Evolutionary conservation across 2,888 invertebrate genomes (phyloP), one percentile per base, ranked within the genome.

Genomic region (Drosophila emarginata): DNA sequence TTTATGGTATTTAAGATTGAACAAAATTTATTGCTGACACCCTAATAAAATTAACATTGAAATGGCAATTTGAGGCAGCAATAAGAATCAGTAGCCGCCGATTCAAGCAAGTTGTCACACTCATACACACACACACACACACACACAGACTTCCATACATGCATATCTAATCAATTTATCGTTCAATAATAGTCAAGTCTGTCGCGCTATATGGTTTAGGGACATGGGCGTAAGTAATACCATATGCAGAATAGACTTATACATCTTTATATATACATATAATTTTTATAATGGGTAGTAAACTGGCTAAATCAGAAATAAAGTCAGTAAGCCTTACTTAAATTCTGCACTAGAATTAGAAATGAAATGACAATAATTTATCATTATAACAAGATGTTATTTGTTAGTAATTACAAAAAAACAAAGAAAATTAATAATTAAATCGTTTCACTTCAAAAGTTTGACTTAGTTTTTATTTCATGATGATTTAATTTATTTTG

Each of bases 21-120:
- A 82, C 79, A 77, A 78, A 80, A 90, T 90, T 89, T 90, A 90
- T 90, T 79, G 81, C 78, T 79, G 77, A 80, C 87, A 89, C 89
- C 81, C 78, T 80, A 90, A 89, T 89, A 90, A 89, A 89, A 90
- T 90, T 90, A 90, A 87, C 90, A 89, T 90, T 77, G 84, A 83
- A 89, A 89, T 82, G 81, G 77, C 89, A 84, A 87, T 84, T 86
- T 84, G 84, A 84, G 87, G 90, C 88, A 77, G 79, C 73, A 77
- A 78, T 77, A 77, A 76, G 76, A 66, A 74, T 73, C 77, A 79
- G 70, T 67, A 60, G 32, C 76, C 62, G 65, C 66, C 64, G 45
- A 45, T 45, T 45, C 18, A 21, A 45, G 45, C 45, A 57, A 79
- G 63, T 57, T 52, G 58, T 64, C 28, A 39, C 52, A 71, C 61